These are phyloP conservation scores for Plecturocebus donacophilus DNA, from an alignment of 2,113 vertebrate species.

Conservation along the genomic window DNA sequence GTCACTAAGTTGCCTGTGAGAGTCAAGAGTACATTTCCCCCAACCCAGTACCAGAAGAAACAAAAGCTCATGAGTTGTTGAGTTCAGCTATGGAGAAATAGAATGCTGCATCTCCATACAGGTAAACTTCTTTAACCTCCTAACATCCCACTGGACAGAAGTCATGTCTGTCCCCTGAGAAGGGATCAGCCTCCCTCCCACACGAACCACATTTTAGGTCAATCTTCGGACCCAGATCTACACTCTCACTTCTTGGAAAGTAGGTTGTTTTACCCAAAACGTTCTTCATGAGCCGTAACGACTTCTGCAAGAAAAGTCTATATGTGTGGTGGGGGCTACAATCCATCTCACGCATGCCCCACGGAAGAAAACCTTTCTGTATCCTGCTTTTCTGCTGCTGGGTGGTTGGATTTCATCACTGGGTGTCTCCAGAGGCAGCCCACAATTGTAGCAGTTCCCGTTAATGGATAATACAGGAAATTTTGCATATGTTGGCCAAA, in stretches of 20 bases:
- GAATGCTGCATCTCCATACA: background rate
- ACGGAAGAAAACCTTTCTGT: background rate
- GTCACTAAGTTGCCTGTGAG: background rate
- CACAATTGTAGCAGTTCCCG: background rate
- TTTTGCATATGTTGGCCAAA: background rate
- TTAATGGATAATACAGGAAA: background rate
- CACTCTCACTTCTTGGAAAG: background rate
- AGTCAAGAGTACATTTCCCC: background rate
- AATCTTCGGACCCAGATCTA: background rate
- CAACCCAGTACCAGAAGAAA: background rate
- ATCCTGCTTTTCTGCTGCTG: background rate
- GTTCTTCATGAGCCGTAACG: background rate
- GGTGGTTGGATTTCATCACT: background rate
- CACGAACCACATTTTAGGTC: background rate
- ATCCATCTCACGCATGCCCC: fast-evolving
- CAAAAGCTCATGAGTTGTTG: background rate
- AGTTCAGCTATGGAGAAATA: background rate
- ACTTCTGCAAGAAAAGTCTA: background rate
- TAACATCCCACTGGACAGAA: background rate
- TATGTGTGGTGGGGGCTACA: background rate
- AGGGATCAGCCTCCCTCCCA: background rate
- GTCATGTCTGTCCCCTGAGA: background rate
- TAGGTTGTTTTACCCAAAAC: background rate
- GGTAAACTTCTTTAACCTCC: background rate
- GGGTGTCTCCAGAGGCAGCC: background rate